Percentiles rank a stretch among this genome's conserved stretches.
Conservation (phyloP, 2,888 invertebrate species). For the Tinea semifulvella region DNA sequence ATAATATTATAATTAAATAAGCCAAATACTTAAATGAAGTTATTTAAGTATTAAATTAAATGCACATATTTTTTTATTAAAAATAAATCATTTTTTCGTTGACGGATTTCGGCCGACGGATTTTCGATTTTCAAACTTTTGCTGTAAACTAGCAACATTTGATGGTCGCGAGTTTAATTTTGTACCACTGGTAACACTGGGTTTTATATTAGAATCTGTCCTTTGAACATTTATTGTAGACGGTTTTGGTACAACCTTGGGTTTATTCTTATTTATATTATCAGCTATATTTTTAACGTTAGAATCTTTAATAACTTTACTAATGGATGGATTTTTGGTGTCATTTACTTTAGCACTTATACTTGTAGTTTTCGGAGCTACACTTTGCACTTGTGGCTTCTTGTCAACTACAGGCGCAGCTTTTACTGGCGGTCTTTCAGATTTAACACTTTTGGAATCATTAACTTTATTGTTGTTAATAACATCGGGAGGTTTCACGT, state of each 20-base stretch:
- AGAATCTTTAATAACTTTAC: conserved; percentile 45
- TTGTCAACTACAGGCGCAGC: conserved; percentile 47
- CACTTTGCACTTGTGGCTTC: conserved; percentile 39
- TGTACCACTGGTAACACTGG: conserved; percentile 45
- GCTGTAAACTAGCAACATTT: conserved; percentile 80
- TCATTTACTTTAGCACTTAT: conserved; percentile 28
- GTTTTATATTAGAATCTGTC: conserved; percentile 39
- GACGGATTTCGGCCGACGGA: conserved; percentile 48
- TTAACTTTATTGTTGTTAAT: conserved; percentile 59
- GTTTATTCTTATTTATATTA: conserved; percentile 56
- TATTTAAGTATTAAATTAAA: too few relatives aligned
- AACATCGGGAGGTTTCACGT: conserved; percentile 70
- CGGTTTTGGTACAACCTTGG: conserved; percentile 57
- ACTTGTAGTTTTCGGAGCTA: conserved; percentile 40
- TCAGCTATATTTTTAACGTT: conserved; percentile 56
- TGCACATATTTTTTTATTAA: too few relatives aligned
- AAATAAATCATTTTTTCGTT: conserved; percentile 42
- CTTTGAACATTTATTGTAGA: conserved; percentile 33
- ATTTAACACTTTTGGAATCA: conserved; percentile 37
- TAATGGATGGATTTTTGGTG: conserved; percentile 39
- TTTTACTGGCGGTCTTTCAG: conserved; percentile 45
- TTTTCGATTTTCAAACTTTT: conserved; percentile 76
- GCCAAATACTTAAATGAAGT: background rate
- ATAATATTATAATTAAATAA: background rate
- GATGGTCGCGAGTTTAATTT: conserved; percentile 68